Evolutionary conservation across 1,140 invertebrate genomes (phyloP).

Genomic region (Drosophila guanche): DNA sequence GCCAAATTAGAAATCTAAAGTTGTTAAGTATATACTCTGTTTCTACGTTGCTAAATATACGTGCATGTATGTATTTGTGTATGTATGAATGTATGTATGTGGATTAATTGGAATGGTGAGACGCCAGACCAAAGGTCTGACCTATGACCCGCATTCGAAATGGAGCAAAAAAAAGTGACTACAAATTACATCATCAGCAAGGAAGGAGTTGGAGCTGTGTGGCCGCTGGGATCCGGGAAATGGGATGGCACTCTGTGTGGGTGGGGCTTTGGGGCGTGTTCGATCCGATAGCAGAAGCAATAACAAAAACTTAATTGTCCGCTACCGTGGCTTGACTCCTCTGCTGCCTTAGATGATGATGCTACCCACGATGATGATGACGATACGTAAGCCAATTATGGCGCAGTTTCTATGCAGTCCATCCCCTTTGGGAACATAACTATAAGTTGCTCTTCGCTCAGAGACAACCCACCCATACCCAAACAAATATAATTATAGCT

Average conservation of each 20-base stretch:
- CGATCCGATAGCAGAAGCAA: constrained; percentile 45
- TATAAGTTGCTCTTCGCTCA: constrained; percentile 59
- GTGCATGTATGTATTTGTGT: not conserved
- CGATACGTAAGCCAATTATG: constrained; percentile 73
- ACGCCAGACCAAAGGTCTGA: constrained; percentile 9
- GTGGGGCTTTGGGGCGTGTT: constrained; percentile 33
- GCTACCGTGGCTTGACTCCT: constrained; percentile 40
- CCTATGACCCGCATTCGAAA: constrained; percentile 30
- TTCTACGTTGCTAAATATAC: not conserved
- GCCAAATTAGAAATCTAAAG: constrained; percentile 39
- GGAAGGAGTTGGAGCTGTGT: constrained; percentile 32
- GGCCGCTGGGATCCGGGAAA: constrained; percentile 10
- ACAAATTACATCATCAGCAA: constrained; percentile 43
- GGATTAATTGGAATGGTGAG: constrained; percentile 25
- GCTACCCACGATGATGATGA: constrained; percentile 20
- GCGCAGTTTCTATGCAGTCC: constrained; percentile 58
- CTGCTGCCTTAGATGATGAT: not conserved
- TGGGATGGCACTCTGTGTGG: not conserved
- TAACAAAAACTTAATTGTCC: constrained; percentile 58
- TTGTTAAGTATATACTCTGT: constrained; percentile 2
- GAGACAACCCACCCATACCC: constrained; percentile 73
- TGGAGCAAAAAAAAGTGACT: constrained; percentile 15
- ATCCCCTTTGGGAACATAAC: constrained; percentile 43
- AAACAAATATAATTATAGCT: constrained; percentile 57
- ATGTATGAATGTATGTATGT: constrained; percentile 5